Conservation (phyloP, 2,888 invertebrate genomes). For the Lithophane leautieri region DNA sequence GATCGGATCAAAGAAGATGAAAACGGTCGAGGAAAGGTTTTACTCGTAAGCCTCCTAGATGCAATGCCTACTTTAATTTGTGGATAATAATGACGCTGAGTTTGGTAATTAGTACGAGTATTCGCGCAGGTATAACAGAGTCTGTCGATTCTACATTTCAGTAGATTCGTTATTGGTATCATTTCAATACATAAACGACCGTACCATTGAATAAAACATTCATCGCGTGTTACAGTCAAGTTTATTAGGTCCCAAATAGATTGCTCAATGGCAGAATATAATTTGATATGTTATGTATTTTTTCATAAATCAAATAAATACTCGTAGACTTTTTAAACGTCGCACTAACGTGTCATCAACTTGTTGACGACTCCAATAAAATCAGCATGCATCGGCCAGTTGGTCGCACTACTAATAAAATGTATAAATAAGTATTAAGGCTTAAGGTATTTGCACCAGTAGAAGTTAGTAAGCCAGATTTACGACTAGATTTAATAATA, state of each 20-base stretch:
- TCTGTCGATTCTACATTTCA: not conserved
- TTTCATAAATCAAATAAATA: conserved; percentile 45
- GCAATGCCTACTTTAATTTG: not conserved
- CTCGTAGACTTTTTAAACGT: conserved; percentile 30
- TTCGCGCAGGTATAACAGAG: no score
- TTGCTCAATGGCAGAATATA: conserved; percentile 20
- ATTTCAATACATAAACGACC: conserved; percentile 12
- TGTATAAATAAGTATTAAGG: conserved; percentile 51
- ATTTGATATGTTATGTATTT: conserved; percentile 18
- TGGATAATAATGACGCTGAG: not conserved
- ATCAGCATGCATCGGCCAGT: conserved; percentile 43
- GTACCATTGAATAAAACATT: conserved; percentile 34
- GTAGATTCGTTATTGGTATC: not conserved
- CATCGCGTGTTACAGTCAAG: conserved; percentile 4
- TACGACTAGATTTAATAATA: conserved; percentile 43
- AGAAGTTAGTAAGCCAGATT: conserved; percentile 30
- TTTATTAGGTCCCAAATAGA: conserved; percentile 44
- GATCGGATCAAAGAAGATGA: not conserved
- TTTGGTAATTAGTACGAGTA: not conserved
- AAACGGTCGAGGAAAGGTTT: not conserved
- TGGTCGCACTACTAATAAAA: conserved; percentile 46
- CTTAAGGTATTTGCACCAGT: conserved; percentile 48
- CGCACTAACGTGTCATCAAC: conserved; percentile 45
- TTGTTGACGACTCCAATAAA: conserved; percentile 44
- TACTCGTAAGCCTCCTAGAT: not conserved